Conservation (phyloP, 2,888 invertebrate genomes). For the Protodeltote pygarga region DNA sequence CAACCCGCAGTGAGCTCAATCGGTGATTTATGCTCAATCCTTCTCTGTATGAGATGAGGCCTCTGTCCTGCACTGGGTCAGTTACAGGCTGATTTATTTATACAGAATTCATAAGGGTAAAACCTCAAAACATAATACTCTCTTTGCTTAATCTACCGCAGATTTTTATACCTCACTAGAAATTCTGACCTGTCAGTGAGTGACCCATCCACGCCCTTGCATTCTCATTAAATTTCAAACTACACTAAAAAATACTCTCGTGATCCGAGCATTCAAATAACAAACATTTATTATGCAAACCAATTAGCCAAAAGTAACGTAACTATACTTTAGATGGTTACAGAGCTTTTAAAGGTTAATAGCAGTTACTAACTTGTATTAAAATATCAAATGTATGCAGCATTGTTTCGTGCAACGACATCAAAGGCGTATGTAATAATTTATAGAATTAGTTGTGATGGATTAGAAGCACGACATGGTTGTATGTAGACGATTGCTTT, state of each 20-base stretch:
- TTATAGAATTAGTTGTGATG: not conserved
- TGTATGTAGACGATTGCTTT: no score
- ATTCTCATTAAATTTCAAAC: not conserved
- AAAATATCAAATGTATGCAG: not conserved
- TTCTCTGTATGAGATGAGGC: no score
- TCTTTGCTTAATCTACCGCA: no score
- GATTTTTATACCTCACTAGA: no score
- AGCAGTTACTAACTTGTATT: not conserved
- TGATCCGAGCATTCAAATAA: slow-evolving; percentile 9
- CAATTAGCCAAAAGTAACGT: slow-evolving; percentile 1
- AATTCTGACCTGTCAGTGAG: no score
- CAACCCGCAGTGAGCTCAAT: no score
- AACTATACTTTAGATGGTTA: slow-evolving; percentile 8
- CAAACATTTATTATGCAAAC: slow-evolving; percentile 9
- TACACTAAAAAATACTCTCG: not conserved
- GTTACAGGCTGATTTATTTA: no score
- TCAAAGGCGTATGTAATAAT: not conserved
- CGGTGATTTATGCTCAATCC: no score
- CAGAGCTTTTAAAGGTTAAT: slow-evolving; percentile 26
- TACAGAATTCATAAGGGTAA: no score
- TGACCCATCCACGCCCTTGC: not conserved
- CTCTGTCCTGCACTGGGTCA: no score
- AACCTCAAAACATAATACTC: no score
- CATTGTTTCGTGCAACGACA: slow-evolving; percentile 11
- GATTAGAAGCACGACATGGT: no score